Evolutionary conservation across 1,140 invertebrate species (phyloP).

Genomic region (Lethocerus indicus): DNA sequence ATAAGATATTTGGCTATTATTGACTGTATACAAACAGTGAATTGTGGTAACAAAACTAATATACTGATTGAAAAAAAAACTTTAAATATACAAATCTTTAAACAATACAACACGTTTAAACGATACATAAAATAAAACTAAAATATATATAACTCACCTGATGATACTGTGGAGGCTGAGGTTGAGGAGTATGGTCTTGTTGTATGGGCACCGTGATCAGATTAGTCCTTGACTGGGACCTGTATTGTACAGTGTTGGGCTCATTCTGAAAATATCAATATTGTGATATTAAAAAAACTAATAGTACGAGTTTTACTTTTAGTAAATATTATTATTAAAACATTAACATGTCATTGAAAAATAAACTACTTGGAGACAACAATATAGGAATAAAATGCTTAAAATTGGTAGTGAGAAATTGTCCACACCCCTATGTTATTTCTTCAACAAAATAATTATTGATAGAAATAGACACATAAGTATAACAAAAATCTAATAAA

Average conservation of each 20-base stretch:
- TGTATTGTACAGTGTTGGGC: constrained; percentile 6
- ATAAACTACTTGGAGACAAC: neutral
- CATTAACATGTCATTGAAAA: neutral
- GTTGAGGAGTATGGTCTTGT: constrained; percentile 8
- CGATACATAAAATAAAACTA: neutral
- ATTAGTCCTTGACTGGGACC: constrained; percentile 10
- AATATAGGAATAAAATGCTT: constrained; percentile 4
- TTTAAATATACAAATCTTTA: too few relatives aligned
- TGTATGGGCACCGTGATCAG: constrained; percentile 14
- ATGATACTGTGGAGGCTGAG: constrained; percentile 9
- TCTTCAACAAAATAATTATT: too few relatives aligned
- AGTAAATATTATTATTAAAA: neutral
- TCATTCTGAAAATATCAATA: constrained; percentile 4
- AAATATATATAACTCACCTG: constrained; percentile 4
- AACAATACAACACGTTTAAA: neutral
- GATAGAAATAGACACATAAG: too few relatives aligned
- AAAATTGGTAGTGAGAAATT: neutral
- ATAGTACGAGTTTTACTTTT: neutral
- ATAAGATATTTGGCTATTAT: too few relatives aligned
- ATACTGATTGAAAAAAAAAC: too few relatives aligned
- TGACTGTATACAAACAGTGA: too few relatives aligned
- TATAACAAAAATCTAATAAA: too few relatives aligned
- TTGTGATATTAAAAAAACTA: neutral
- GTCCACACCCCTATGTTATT: too few relatives aligned
- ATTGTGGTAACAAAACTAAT: too few relatives aligned